These are phyloP conservation scores for Typhlomys cinereus DNA, from an alignment of 2,113 vertebrate genomes.

Conservation along the genomic window DNA sequence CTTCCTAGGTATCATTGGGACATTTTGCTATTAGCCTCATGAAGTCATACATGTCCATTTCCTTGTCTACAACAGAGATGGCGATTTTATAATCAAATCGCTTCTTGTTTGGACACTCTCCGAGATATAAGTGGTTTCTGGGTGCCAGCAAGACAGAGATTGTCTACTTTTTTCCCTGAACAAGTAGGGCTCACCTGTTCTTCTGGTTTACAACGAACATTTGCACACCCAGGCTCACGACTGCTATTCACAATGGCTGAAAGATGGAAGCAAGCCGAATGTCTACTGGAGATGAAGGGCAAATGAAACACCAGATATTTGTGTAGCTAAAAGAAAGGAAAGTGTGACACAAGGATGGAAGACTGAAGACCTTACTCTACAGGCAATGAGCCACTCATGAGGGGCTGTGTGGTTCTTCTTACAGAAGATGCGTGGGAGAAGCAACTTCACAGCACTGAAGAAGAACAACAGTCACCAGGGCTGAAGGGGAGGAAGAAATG, in stretches of 20 bases:
- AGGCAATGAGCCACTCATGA: background rate
- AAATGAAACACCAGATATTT: background rate
- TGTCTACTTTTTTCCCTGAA: conserved; percentile 11
- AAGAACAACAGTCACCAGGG: background rate
- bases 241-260: background rate
- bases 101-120: conserved; percentile 45
- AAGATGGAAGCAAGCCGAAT: background rate
- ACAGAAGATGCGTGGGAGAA: background rate
- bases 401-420: background rate
- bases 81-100: conserved; percentile 4
- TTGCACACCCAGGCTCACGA: background rate
- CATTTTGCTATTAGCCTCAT: background rate
- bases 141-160: background rate
- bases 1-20: background rate
- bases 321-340: background rate
- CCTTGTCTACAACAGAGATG: conserved; percentile 1
- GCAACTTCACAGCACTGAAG: background rate
- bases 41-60: background rate
- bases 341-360: background rate
- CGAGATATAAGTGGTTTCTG: conserved; percentile 50
- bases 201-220: background rate
- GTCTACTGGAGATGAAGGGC: background rate
- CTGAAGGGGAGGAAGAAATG: background rate
- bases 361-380: background rate
- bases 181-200: background rate